phyloP scores from a whole-genome alignment of 2,113 vertebrate genomes.

The Meleagris gallopavo region DNA sequence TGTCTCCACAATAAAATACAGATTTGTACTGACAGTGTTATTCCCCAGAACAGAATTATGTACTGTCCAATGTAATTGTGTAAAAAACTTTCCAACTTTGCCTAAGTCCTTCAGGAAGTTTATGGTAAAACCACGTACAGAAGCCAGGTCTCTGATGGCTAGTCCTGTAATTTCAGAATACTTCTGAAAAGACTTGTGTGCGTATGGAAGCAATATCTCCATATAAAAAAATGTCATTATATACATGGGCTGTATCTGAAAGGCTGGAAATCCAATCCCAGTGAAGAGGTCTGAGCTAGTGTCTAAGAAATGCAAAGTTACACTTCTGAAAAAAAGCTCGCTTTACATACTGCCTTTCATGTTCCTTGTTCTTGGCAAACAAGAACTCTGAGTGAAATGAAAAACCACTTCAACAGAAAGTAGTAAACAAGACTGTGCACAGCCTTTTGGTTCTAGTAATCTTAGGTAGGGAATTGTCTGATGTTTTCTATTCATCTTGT shows the following conservation, averaged over 20 bases:
- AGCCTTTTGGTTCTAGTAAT: neutral
- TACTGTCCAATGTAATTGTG: neutral
- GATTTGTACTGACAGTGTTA: neutral
- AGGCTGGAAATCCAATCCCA: neutral
- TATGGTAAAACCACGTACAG: neutral
- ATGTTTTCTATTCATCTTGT: neutral
- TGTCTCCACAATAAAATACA: neutral
- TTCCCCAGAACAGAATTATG: neutral
- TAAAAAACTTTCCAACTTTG: neutral
- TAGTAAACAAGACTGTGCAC: neutral
- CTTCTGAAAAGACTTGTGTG: neutral
- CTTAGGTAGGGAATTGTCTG: neutral
- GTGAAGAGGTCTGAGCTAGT: neutral
- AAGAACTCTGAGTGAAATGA: neutral
- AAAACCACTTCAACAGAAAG: neutral
- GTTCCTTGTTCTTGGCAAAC: neutral
- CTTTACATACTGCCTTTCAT: conserved; percentile 1
- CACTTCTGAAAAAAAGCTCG: neutral
- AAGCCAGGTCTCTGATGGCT: neutral
- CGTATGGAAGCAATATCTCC: neutral
- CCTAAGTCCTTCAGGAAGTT: neutral
- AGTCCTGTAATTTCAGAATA: neutral
- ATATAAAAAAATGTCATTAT: neutral
- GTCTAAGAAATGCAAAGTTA: neutral
- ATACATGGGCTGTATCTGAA: neutral